These are phyloP conservation scores for Bryconaethiops microstoma DNA, from an alignment of 2,797 vertebrate genomes.

Conservation along the genomic window DNA sequence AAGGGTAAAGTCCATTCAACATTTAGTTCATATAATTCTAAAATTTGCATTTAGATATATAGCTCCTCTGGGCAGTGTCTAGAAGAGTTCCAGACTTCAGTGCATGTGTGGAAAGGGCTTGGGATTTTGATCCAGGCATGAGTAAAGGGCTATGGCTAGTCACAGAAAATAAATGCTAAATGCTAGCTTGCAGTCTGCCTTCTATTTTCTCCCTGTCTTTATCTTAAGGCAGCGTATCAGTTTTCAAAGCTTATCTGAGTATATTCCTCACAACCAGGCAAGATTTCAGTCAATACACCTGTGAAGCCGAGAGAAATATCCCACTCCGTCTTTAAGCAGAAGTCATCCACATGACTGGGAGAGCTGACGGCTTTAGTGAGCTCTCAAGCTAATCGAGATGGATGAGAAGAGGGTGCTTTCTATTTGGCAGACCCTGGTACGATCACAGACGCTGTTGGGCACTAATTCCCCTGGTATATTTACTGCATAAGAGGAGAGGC, in stretches of 20 bases:
- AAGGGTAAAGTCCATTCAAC: too few relatives aligned
- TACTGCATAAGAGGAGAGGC: slow-evolving; percentile 5
- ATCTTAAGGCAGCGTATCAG: background rate
- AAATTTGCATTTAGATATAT: too few relatives aligned
- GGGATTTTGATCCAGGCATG: too few relatives aligned
- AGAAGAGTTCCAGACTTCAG: too few relatives aligned
- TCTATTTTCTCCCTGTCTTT: slow-evolving; percentile 1
- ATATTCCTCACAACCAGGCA: background rate
- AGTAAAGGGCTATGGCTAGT: background rate
- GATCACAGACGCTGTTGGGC: slow-evolving; percentile 27
- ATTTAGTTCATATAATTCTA: too few relatives aligned
- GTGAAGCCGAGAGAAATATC: background rate
- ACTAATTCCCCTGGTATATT: slow-evolving; percentile 36
- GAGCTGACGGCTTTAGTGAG: slow-evolving; percentile 10
- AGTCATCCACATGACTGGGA: background rate
- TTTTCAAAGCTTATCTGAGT: slow-evolving; percentile 2
- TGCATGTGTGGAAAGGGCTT: too few relatives aligned
- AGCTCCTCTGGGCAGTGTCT: too few relatives aligned
- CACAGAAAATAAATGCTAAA: background rate
- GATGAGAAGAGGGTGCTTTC: slow-evolving; percentile 42
- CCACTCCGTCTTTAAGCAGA: slow-evolving; percentile 1
- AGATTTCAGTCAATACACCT: background rate
- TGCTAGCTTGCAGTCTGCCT: background rate
- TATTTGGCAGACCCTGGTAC: slow-evolving; percentile 34
- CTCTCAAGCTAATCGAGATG: slow-evolving; percentile 45